Evolutionary conservation across 2,797 vertebrate species (phyloP).

Genomic region (Clarias laeviceps): DNA sequence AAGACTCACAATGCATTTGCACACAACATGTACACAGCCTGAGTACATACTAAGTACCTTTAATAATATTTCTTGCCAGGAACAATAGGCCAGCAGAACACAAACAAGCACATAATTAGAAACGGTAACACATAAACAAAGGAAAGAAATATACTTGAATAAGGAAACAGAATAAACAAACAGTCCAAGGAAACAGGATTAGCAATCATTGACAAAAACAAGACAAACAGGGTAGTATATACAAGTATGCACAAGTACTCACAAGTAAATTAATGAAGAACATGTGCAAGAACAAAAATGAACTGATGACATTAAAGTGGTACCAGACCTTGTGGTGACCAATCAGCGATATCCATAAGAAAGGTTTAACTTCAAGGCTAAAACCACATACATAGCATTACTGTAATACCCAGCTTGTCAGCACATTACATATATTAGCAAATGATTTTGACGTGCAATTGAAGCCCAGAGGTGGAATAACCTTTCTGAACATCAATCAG

Average conservation of each 20-base stretch:
- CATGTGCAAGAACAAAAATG: neutral
- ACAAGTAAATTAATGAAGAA: neutral
- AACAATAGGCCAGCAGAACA: neutral
- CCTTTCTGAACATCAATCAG: constrained; percentile 28
- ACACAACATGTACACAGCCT: constrained; percentile 11
- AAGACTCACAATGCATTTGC: neutral
- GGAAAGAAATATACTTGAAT: neutral
- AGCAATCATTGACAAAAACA: neutral
- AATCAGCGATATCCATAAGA: neutral
- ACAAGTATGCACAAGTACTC: constrained; percentile 9
- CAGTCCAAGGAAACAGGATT: constrained; percentile 8
- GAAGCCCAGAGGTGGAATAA: neutral
- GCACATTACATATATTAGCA: neutral
- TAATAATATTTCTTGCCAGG: neutral
- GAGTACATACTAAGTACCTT: neutral
- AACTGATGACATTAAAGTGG: neutral
- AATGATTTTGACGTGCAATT: neutral
- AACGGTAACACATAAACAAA: neutral
- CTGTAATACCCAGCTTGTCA: neutral
- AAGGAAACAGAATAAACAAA: constrained; percentile 6
- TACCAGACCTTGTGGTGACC: neutral
- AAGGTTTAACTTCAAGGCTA: neutral
- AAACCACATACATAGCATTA: neutral
- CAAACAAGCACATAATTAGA: constrained; percentile 6
- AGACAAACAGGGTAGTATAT: neutral